phyloP scores from a whole-genome alignment of 2,888 invertebrate species.

The Seira ritae region DNA sequence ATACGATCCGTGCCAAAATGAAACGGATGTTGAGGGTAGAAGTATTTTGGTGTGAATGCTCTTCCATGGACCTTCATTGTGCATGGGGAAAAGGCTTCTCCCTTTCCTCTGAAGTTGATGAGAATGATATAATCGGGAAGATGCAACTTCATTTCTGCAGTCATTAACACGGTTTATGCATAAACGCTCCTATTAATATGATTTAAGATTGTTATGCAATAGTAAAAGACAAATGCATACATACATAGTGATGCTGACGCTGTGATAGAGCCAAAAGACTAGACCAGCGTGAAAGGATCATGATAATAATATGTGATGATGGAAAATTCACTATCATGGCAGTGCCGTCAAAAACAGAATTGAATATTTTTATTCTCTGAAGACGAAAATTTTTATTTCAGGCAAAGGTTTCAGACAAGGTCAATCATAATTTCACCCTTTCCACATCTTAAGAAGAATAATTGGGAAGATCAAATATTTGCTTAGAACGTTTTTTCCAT shows the following conservation, averaged over 20 bases:
- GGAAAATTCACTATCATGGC: too few relatives aligned
- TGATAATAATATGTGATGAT: background rate
- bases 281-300: background rate
- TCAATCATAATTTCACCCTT: too few relatives aligned
- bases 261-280: background rate
- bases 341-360: too few relatives aligned
- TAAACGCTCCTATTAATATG: slow-evolving; percentile 55
- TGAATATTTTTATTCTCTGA: too few relatives aligned
- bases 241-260: background rate
- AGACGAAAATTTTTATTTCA: too few relatives aligned
- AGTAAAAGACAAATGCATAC: background rate
- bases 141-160: background rate
- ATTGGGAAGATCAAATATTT: too few relatives aligned
- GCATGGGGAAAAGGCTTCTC: background rate
- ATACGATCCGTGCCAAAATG: slow-evolving; percentile 40
- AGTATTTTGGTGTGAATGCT: slow-evolving; percentile 31
- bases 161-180: slow-evolving; percentile 37
- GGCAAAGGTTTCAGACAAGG: too few relatives aligned
- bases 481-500: too few relatives aligned
- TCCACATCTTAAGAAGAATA: too few relatives aligned
- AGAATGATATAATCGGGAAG: background rate
- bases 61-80: background rate
- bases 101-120: background rate
- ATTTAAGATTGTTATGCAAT: slow-evolving; percentile 37
- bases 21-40: background rate